Conservation (phyloP, 2,888 invertebrate genomes). For the Lasioglossum zephyrum region DNA sequence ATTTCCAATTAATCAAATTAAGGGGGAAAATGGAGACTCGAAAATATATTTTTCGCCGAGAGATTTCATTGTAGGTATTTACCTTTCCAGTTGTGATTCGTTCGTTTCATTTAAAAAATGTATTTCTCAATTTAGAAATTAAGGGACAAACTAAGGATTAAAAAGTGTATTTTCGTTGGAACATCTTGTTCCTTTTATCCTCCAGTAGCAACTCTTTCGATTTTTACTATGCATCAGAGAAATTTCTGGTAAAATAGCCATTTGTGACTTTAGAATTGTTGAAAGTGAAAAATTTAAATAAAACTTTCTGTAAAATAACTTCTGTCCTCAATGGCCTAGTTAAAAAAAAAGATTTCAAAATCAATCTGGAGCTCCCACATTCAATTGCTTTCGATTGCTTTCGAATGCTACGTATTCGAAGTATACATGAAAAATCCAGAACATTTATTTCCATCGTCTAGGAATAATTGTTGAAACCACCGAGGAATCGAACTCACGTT, state of each 20-base stretch:
- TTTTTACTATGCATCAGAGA: too few relatives aligned
- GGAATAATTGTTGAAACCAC: neutral
- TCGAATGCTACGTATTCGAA: neutral
- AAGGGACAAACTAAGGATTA: too few relatives aligned
- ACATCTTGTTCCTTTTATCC: too few relatives aligned
- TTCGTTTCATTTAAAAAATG: neutral
- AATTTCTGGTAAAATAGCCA: too few relatives aligned
- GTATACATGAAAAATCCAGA: neutral
- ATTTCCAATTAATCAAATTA: too few relatives aligned
- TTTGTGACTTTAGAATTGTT: too few relatives aligned
- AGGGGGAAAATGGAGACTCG: too few relatives aligned
- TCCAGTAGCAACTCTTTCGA: too few relatives aligned
- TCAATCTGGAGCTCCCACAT: neutral
- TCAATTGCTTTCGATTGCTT: too few relatives aligned
- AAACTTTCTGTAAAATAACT: neutral
- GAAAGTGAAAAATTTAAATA: neutral
- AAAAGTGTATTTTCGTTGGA: too few relatives aligned
- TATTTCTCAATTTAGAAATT: neutral
- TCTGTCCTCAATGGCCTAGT: neutral
- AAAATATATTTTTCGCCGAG: too few relatives aligned
- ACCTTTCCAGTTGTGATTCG: too few relatives aligned
- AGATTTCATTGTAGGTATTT: neutral
- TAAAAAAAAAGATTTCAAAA: neutral
- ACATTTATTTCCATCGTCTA: neutral
- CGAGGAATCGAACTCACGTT: neutral